These are phyloP conservation scores for Acleris emargana DNA, from an alignment of 2,888 invertebrate species.

Conservation along the genomic window DNA sequence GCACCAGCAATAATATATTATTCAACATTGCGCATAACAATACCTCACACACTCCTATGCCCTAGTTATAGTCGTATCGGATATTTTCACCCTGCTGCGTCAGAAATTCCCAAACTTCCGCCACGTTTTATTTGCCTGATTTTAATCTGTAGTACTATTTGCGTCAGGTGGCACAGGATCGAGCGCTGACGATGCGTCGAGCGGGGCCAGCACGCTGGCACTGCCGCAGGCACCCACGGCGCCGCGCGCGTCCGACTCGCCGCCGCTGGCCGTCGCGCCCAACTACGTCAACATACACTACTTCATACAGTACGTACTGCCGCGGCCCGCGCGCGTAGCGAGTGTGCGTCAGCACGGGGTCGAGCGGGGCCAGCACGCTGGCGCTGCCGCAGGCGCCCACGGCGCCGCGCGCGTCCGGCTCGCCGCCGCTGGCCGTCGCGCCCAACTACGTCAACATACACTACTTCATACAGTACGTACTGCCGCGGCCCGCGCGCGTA, in stretches of 20 bases:
- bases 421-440: constrained; percentile 86
- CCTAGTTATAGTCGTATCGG: too few relatives aligned
- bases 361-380: constrained; percentile 6
- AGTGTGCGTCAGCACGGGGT: too few relatives aligned
- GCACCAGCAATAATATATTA: too few relatives aligned
- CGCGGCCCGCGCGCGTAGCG: too few relatives aligned
- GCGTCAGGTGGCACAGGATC: constrained; percentile 83
- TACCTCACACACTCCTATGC: too few relatives aligned
- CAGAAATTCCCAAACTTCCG: too few relatives aligned
- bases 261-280: constrained; percentile 87
- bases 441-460: constrained; percentile 97
- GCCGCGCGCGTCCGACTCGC: constrained; percentile 88
- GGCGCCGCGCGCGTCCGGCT: constrained; percentile 86
- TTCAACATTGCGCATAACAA: too few relatives aligned
- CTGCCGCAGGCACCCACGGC: constrained; percentile 62
- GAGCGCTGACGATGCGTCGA: constrained; percentile 87
- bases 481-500: too few relatives aligned
- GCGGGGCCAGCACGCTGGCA: constrained; percentile 84
- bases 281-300: constrained; percentile 97
- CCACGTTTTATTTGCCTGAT: not conserved
- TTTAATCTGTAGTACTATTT: not conserved
- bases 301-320: constrained; percentile 87
- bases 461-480: constrained; percentile 90
- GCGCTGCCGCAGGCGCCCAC: constrained; percentile 64
- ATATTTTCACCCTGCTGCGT: too few relatives aligned